Evolutionary conservation across 35 echinoderm and acorn worm species (phyloP), one percentile per base, ranked within the genome.

Genomic region (Acanthaster planci): DNA sequence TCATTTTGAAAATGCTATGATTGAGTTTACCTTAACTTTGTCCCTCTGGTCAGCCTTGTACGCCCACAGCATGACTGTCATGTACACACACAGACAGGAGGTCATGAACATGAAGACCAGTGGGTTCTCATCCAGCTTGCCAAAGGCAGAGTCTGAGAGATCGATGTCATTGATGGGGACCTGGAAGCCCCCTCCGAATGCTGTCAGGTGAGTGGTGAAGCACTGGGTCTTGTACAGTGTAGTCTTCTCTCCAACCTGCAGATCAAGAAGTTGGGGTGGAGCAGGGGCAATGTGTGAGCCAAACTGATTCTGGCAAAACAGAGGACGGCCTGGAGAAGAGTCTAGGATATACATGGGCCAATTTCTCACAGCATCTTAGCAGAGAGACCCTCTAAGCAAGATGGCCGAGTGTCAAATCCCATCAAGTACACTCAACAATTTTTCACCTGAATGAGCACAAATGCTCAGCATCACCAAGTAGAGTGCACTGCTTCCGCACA

Each of bases 111-210:
- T 86, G 78, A 98, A 98, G 0, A 98, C 95, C 29, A 98, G 88
- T 5, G 95, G 95, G 68, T 98, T 98, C 89, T 98, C 95, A 22
- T 90, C 92, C 2, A 98, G 91, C 78, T 94, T 98, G 16, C 67
- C 60, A 39, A 98, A 98, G 37, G 95, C 95, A 6, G 91, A 90
- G 16, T 93, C 88, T 3, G 88, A 87, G 12, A 93, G 83, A 75
- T 98, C 95, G 51, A 98, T 88, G 7, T 77, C 82, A 85, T 98
- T 98, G 88, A 98, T 98, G 12, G 95, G 95, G 0, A 98, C 86
- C 27, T 89, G 77, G 52, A 98, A 98, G 3, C 95, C 95, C 8
- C 91, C 92, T 0, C 95, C 95, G 54, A 98, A 98, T 12, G 85
- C 84, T 19, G 94, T 97, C 58, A 97, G 57, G 81, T 97, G 94